These are phyloP conservation scores for Apostichopus japonicus DNA, from an alignment of 35 echinoderm and acorn worm species.

Conservation along the genomic window DNA sequence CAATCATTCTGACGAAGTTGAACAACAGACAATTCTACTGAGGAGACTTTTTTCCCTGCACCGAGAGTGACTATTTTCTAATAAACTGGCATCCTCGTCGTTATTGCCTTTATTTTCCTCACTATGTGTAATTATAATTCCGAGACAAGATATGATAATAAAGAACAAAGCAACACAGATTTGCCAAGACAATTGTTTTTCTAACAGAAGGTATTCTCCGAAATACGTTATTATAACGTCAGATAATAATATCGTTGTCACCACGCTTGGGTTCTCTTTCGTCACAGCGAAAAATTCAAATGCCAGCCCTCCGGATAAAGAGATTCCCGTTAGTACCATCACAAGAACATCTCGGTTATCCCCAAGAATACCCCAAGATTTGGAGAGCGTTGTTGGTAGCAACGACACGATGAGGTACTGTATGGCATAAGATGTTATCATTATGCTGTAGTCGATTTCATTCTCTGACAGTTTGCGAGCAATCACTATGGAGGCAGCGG, in stretches of 20 bases:
- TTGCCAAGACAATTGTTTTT: not conserved
- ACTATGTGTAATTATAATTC: not conserved
- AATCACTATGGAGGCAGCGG: not conserved
- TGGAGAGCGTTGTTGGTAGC: not conserved
- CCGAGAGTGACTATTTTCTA: not conserved
- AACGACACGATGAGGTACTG: not conserved
- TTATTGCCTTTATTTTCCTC: not conserved
- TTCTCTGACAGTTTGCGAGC: not conserved
- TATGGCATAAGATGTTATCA: not conserved
- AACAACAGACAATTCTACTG: no score
- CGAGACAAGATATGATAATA: not conserved
- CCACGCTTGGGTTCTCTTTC: not conserved
- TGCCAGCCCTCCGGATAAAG: not conserved
- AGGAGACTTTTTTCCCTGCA: not conserved
- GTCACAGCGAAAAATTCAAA: not conserved
- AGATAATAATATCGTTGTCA: not conserved
- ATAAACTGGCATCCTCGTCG: constrained; percentile 5
- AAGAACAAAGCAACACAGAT: not conserved
- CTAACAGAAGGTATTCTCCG: not conserved
- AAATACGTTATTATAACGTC: constrained; percentile 7
- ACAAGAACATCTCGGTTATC: not conserved
- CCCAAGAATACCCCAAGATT: not conserved
- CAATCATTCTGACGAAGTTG: no score
- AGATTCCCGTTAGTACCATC: not conserved
- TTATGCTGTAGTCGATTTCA: not conserved